These are phyloP conservation scores for Heliconius himera DNA, from an alignment of 1,140 invertebrate genomes.

Conservation along the genomic window DNA sequence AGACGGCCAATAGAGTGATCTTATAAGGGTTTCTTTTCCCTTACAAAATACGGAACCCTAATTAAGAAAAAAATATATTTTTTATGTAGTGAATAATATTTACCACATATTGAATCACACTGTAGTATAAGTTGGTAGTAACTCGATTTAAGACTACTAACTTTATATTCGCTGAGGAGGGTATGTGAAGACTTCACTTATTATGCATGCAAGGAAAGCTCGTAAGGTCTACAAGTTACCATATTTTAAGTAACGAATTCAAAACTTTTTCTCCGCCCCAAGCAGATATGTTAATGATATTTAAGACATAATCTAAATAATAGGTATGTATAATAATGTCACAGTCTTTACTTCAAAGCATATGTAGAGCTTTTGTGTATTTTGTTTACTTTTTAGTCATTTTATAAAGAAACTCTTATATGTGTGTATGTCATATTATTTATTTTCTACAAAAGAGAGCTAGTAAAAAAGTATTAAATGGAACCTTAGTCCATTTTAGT, in stretches of 20 bases:
- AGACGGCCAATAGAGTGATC: no score
- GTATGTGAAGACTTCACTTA: slow-evolving; percentile 59
- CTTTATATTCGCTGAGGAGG: slow-evolving; percentile 69
- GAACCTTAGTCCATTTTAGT: not conserved
- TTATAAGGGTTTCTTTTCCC: no score
- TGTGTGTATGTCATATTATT: no score
- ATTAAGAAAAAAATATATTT: no score
- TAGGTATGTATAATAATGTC: no score
- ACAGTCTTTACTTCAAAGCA: no score
- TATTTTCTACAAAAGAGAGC: no score
- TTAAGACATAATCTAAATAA: not conserved
- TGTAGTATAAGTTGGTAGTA: slow-evolving; percentile 26
- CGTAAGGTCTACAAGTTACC: slow-evolving; percentile 56
- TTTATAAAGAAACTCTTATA: no score
- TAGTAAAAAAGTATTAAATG: not conserved
- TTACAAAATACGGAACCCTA: no score
- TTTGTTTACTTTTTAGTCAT: no score
- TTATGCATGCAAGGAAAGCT: slow-evolving; percentile 63
- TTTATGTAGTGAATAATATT: not conserved
- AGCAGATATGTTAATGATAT: slow-evolving; percentile 4
- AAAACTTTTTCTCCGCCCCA: slow-evolving; percentile 22
- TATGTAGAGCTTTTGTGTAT: no score
- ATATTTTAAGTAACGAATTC: slow-evolving; percentile 45
- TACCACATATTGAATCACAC: not conserved
- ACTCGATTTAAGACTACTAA: slow-evolving; percentile 44